Percentiles rank a stretch among this genome's conserved stretches.
phyloP scores from a whole-genome alignment of 2,113 vertebrate species.

The Coptodon bakossiorum region DNA sequence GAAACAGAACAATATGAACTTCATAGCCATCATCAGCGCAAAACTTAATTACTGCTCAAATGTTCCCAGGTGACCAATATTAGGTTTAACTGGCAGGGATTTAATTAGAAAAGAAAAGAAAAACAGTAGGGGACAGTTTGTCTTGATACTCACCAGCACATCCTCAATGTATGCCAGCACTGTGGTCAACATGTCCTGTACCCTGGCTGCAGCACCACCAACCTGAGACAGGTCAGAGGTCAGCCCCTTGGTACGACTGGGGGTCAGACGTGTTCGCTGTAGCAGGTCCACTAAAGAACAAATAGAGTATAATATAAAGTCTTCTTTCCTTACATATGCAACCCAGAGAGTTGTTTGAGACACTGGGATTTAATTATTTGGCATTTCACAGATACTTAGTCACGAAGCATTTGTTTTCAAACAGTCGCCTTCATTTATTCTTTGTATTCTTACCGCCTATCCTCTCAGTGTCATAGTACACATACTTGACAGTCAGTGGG shows the following conservation, averaged over 20 bases:
- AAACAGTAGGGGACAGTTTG: neutral
- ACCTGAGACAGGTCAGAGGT: constrained; percentile 96
- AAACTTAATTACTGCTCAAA: neutral
- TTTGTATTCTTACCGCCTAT: constrained; percentile 83
- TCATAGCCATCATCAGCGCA: neutral
- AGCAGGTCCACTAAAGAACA: constrained; percentile 84
- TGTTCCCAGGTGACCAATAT: neutral
- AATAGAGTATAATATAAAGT: neutral
- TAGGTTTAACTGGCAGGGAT: neutral
- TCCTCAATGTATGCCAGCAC: constrained; percentile 92
- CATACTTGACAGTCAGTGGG: constrained; percentile 87
- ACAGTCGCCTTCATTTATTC: neutral
- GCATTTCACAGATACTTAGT: neutral
- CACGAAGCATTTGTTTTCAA: neutral
- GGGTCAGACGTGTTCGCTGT: constrained; percentile 84
- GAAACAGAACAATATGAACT: constrained; percentile 52
- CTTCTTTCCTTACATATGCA: neutral
- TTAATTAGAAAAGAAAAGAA: neutral
- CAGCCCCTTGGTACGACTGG: constrained; percentile 85
- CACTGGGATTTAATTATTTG: neutral
- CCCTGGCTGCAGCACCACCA: constrained; percentile 77
- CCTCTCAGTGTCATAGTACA: constrained; percentile 93
- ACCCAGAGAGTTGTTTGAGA: neutral
- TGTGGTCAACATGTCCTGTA: constrained; percentile 90
- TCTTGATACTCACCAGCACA: constrained; percentile 82